Conservation (phyloP, 1,140 invertebrate species). For the Drosophila sturtevanti region DNA sequence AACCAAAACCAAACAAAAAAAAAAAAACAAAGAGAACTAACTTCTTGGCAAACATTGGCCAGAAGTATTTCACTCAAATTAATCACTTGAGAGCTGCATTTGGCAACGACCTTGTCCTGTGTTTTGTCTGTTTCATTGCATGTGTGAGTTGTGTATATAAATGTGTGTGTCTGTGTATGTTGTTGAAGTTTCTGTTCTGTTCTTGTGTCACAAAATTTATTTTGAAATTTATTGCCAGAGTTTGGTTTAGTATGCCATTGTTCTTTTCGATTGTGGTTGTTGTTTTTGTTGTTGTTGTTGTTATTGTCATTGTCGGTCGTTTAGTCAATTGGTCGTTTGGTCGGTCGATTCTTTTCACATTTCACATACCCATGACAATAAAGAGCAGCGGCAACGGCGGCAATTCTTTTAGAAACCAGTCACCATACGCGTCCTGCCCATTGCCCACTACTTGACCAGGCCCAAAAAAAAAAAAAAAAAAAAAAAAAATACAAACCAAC, state of each 20-base stretch:
- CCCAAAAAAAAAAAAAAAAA: slow-evolving; percentile 18
- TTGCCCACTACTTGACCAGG: slow-evolving; percentile 36
- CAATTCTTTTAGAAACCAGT: slow-evolving; percentile 58
- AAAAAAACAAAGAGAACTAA: slow-evolving; percentile 4
- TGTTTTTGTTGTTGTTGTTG: not conserved
- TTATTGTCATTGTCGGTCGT: too few species aligned
- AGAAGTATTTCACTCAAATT: slow-evolving; percentile 18
- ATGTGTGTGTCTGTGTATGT: not conserved
- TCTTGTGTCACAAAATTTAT: slow-evolving; percentile 46
- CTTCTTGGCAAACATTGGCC: not conserved
- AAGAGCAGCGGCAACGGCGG: slow-evolving; percentile 55
- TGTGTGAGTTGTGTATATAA: not conserved
- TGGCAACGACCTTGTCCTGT: slow-evolving; percentile 62
- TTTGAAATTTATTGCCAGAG: slow-evolving; percentile 62
- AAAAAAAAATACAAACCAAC: slow-evolving; percentile 48
- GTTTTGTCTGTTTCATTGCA: slow-evolving; percentile 9
- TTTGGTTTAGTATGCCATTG: slow-evolving; percentile 69
- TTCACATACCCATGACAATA: slow-evolving; percentile 55
- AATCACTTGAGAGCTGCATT: slow-evolving; percentile 33
- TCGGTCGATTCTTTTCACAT: slow-evolving; percentile 63
- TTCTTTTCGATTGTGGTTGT: slow-evolving; percentile 32
- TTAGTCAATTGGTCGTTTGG: not conserved
- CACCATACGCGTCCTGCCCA: slow-evolving; percentile 49
- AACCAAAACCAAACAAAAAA: slow-evolving; percentile 36
- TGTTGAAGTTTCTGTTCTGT: not conserved